A percentile compares a stretch with the other conserved stretches of the same genome.
phyloP scores from a whole-genome alignment of 2,888 invertebrate species.

The Hyposoter dolosus region DNA sequence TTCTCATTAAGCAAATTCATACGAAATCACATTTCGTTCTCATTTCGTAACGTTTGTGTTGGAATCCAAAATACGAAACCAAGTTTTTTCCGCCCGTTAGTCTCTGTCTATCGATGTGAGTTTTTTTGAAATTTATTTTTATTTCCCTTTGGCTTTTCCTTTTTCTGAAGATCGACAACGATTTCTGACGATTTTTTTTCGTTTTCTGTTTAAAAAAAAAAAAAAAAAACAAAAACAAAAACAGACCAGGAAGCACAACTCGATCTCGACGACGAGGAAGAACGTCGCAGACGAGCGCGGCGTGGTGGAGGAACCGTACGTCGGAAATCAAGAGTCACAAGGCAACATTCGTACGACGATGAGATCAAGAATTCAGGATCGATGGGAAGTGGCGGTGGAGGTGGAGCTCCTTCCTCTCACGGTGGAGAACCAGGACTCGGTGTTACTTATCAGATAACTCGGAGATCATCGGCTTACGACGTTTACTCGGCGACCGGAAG shows the following conservation, averaged over 20 bases:
- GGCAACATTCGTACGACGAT: slow-evolving; percentile 95
- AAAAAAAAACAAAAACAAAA: no score
- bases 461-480: slow-evolving; percentile 94
- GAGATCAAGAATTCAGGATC: slow-evolving; percentile 87
- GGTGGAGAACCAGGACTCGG: slow-evolving; percentile 87
- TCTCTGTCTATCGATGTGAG: background rate
- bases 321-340: slow-evolving; percentile 88
- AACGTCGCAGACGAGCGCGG: slow-evolving; percentile 79
- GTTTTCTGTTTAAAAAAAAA: background rate
- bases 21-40: background rate
- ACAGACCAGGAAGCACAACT: slow-evolving; percentile 73
- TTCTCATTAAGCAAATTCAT: slow-evolving; percentile 1
- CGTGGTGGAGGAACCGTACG: slow-evolving; percentile 81
- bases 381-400: slow-evolving; percentile 74
- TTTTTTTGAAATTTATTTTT: background rate
- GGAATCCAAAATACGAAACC: background rate
- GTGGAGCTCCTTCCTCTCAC: slow-evolving; percentile 71
- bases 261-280: slow-evolving; percentile 85
- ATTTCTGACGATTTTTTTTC: background rate
- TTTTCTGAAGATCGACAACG: background rate
- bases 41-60: background rate
- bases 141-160: background rate
- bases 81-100: background rate
- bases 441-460: slow-evolving; percentile 91
- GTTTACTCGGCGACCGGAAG: slow-evolving; percentile 89